These are phyloP conservation scores for Phylloscopus trochilus DNA, from an alignment of 2,113 vertebrate genomes.

Conservation along the genomic window DNA sequence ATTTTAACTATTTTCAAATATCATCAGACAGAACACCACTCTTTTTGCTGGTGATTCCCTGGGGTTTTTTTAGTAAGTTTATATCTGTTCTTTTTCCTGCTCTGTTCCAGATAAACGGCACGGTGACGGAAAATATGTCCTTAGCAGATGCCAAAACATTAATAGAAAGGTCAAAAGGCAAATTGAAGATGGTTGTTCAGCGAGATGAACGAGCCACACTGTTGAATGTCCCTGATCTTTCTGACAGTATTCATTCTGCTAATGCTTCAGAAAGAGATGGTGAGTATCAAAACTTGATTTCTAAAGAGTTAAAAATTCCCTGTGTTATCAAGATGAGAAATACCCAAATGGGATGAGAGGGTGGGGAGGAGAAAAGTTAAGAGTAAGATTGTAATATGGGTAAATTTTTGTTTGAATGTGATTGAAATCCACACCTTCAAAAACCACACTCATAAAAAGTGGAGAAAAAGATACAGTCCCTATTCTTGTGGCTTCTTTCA, in stretches of 20 bases:
- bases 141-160: constrained; percentile 97
- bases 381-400: not conserved
- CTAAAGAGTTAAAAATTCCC: not conserved
- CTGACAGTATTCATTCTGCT: constrained; percentile 96
- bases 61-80: not conserved
- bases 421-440: not conserved
- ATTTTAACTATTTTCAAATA: not conserved
- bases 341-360: not conserved
- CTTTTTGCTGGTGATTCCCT: not conserved
- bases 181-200: constrained; percentile 99
- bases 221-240: constrained; percentile 94
- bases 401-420: not conserved
- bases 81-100: not conserved
- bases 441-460: not conserved
- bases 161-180: constrained; percentile 99
- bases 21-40: not conserved
- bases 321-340: not conserved
- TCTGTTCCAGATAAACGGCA: constrained; percentile 92
- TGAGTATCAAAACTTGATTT: constrained; percentile 65
- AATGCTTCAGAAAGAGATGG: constrained; percentile 97
- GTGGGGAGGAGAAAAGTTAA: not conserved
- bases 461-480: not conserved
- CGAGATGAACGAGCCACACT: constrained; percentile 93
- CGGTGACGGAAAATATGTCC: constrained; percentile 98
- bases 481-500: not conserved